phyloP scores from a whole-genome alignment of 2,888 invertebrate species.

The Tolmerus cingulatus region DNA sequence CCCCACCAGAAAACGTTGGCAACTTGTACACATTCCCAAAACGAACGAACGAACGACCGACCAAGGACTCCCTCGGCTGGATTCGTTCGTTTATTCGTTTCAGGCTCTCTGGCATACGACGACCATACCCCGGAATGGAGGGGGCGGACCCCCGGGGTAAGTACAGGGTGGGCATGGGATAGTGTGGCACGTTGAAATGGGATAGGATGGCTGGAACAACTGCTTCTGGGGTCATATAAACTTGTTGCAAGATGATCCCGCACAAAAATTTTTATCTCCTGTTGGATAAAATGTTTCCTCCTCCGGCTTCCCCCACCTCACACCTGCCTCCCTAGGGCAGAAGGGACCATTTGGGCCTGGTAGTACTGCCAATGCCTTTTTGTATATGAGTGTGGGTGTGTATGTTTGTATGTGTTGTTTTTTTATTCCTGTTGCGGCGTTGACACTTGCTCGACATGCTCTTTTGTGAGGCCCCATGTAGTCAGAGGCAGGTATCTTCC shows the following conservation, averaged over 20 bases:
- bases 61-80: not conserved
- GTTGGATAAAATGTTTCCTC: slow-evolving; percentile 33
- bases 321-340: not conserved
- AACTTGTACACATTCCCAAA: not conserved
- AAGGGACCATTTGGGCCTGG: not conserved
- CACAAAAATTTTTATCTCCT: slow-evolving; percentile 35
- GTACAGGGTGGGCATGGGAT: slow-evolving; percentile 3
- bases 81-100: not conserved
- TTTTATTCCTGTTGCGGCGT: slow-evolving; percentile 3
- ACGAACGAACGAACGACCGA: not conserved
- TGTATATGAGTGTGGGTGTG: not conserved
- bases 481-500: slow-evolving; percentile 13
- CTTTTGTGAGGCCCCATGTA: not conserved
- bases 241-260: slow-evolving; percentile 38
- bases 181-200: slow-evolving; percentile 13
- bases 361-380: not conserved
- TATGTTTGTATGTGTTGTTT: not conserved
- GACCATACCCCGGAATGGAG: not conserved
- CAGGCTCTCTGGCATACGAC: not conserved
- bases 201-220: not conserved
- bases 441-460: slow-evolving; percentile 33
- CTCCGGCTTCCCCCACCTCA: not conserved
- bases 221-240: slow-evolving; percentile 37
- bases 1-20: not conserved
- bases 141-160: not conserved